A percentile compares a stretch with the other conserved stretches of the same genome.
phyloP scores from a whole-genome alignment of 2,797 vertebrate genomes.

The Glyptemys insculpta region DNA sequence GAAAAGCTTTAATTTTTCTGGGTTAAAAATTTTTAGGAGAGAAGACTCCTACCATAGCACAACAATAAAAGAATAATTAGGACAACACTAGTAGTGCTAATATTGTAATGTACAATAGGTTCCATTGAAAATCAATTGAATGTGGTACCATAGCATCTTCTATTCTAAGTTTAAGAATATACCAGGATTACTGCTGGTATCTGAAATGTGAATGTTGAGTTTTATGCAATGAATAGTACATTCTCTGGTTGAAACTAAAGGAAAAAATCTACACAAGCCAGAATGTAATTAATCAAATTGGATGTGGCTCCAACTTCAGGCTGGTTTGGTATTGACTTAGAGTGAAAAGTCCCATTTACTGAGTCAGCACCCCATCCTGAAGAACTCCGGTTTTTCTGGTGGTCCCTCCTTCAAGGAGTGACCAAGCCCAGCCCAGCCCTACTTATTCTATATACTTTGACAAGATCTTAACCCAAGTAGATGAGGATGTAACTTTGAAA shows the following conservation, averaged over 20 bases:
- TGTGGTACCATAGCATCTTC: not conserved
- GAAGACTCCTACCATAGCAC: not conserved
- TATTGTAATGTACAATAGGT: not conserved
- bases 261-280: not conserved
- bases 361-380: not conserved
- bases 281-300: constrained; percentile 2
- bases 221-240: not conserved
- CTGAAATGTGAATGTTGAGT: not conserved
- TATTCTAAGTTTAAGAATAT: not conserved
- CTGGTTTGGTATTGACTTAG: not conserved
- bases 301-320: not conserved
- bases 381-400: not conserved
- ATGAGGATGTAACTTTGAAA: not conserved
- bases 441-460: not conserved
- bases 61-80: not conserved
- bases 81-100: not conserved
- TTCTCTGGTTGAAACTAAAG: constrained; percentile 6
- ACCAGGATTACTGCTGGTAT: not conserved
- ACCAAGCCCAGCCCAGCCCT: not conserved
- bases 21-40: not conserved
- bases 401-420: not conserved
- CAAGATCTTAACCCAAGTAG: not conserved
- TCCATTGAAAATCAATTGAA: not conserved
- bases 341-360: not conserved
- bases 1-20: constrained; percentile 4